phyloP scores from a whole-genome alignment of 2,888 invertebrate species.

The Meteorus colon region DNA sequence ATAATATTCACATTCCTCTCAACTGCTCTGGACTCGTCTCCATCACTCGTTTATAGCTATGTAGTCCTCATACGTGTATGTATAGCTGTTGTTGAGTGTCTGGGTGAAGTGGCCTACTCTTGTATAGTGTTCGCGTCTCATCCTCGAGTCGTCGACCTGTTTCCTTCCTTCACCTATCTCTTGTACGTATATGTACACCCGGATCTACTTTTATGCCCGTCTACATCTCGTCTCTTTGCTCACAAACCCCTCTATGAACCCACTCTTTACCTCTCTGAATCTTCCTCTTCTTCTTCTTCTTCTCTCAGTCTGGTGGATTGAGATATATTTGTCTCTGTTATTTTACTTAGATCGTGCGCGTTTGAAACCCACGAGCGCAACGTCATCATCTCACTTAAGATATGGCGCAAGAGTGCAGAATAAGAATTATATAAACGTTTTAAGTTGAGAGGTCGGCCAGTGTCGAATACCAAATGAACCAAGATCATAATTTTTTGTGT shows the following conservation, averaged over 20 bases:
- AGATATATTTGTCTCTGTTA: background rate
- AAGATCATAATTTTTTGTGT: conserved; percentile 53
- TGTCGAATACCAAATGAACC: conserved; percentile 53
- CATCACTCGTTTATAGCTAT: background rate
- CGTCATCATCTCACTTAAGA: background rate
- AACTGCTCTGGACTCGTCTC: background rate
- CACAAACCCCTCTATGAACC: background rate
- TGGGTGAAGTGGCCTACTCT: conserved; percentile 34
- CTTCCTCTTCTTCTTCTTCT: background rate
- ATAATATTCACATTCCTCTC: background rate
- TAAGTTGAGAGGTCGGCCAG: conserved; percentile 38
- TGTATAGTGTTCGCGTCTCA: conserved; percentile 10
- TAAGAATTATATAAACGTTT: conserved; percentile 10
- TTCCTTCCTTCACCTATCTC: conserved; percentile 9
- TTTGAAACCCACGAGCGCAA: conserved; percentile 4
- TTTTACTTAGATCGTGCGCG: background rate
- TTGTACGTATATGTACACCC: conserved; percentile 21
- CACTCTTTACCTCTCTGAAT: background rate
- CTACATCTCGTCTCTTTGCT: conserved; percentile 35
- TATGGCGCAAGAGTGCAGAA: background rate
- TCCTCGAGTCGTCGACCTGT: conserved; percentile 30
- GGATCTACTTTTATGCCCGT: conserved; percentile 39
- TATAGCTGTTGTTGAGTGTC: conserved; percentile 21
- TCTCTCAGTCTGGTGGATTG: background rate
- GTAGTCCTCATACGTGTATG: background rate